Conservation (phyloP, 2,797 vertebrate genomes). For the Alauda arvensis region DNA sequence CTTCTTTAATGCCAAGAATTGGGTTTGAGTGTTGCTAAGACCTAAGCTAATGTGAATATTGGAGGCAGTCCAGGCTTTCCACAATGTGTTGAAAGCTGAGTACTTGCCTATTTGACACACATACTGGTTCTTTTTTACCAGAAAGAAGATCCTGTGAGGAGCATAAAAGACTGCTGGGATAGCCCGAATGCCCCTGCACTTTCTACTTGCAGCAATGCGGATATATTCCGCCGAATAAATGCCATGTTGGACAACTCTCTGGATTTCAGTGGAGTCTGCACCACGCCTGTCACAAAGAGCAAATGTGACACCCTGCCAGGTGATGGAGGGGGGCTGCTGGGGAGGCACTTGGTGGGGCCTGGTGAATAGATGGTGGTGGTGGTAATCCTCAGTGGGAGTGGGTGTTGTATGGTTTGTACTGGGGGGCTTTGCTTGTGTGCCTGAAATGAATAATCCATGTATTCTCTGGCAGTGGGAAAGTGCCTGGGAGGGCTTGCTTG, state of each 20-base stretch:
- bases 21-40: background rate
- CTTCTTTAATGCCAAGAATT: background rate
- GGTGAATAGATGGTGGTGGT: background rate
- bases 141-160: constrained; percentile 78
- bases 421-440: background rate
- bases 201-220: constrained; percentile 94
- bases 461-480: background rate
- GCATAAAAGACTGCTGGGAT: constrained; percentile 83
- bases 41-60: constrained; percentile 10
- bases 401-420: fast-evolving
- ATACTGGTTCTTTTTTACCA: constrained; percentile 27
- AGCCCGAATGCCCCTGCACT: constrained; percentile 81
- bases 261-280: constrained; percentile 94
- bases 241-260: constrained; percentile 93
- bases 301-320: constrained; percentile 83
- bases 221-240: constrained; percentile 94
- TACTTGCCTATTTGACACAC: background rate
- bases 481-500: background rate
- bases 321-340: constrained; percentile 50
- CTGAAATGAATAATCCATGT: background rate
- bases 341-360: background rate
- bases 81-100: background rate
- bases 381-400: background rate
- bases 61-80: constrained; percentile 4
- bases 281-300: constrained; percentile 84